phyloP scores from a whole-genome alignment of 2,797 vertebrate species.

The Steatocranus sp. region DNA sequence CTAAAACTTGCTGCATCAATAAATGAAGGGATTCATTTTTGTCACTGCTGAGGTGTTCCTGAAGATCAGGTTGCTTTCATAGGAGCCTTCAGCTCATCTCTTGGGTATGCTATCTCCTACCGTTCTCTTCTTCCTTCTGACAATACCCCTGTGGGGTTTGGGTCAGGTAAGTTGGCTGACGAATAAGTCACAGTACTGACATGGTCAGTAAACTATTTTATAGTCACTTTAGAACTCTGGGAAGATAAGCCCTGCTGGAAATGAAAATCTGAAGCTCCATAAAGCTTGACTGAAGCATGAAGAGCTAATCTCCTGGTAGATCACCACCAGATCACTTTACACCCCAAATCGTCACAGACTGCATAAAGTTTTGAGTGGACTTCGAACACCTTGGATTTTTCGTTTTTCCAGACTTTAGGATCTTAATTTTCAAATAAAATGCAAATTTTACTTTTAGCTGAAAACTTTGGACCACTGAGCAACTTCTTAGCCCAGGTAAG shows the following conservation, averaged over 20 bases:
- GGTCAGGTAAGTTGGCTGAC: not conserved
- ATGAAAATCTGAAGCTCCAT: not conserved
- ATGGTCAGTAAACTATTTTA: not conserved
- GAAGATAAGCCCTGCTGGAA: not conserved
- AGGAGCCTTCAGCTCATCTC: not conserved
- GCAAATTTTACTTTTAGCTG: not conserved
- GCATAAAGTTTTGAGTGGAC: not conserved
- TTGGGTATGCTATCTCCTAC: not conserved
- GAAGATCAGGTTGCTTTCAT: not conserved
- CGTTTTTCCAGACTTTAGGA: not conserved
- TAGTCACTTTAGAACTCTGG: not conserved
- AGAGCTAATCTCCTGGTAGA: not conserved
- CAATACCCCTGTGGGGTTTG: not conserved
- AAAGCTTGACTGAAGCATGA: not conserved
- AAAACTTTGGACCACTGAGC: not conserved
- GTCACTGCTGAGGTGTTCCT: not conserved
- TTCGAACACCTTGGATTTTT: not conserved
- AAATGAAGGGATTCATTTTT: not conserved
- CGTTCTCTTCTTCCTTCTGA: not conserved
- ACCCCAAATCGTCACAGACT: not conserved
- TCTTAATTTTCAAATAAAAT: not conserved
- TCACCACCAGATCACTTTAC: not conserved
- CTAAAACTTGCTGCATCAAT: not conserved
- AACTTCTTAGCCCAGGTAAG: not conserved
- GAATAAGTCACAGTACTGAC: not conserved